These are phyloP conservation scores for Drosophila lini DNA, from an alignment of 1,140 invertebrate genomes.

Conservation along the genomic window DNA sequence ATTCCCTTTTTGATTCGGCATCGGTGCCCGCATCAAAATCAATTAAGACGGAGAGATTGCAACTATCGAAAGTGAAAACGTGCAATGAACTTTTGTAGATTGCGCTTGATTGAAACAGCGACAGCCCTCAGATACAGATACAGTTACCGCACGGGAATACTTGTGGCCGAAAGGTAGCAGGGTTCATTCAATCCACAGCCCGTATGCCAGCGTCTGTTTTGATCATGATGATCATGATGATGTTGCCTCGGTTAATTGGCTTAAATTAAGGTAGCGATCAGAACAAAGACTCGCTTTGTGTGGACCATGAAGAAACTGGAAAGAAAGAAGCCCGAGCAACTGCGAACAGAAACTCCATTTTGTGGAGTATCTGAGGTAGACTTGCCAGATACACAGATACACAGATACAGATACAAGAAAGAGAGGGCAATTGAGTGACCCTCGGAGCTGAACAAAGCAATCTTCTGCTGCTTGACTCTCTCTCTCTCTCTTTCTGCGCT, in stretches of 20 bases:
- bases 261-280: conserved; percentile 84
- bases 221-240: background rate
- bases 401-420: conserved; percentile 59
- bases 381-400: conserved; percentile 6
- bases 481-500: conserved; percentile 37
- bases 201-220: conserved; percentile 31
- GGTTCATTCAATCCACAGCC: conserved; percentile 41
- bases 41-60: conserved; percentile 58
- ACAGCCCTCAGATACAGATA: conserved; percentile 39
- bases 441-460: conserved; percentile 74
- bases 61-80: conserved; percentile 76
- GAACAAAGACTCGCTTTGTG: conserved; percentile 65
- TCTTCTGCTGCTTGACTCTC: conserved; percentile 55
- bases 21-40: conserved; percentile 60
- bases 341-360: conserved; percentile 67
- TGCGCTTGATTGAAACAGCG: conserved; percentile 56
- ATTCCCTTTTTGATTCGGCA: conserved; percentile 33
- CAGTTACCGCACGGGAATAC: conserved; percentile 1
- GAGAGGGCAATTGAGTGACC: conserved; percentile 74
- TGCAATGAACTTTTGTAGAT: conserved; percentile 74
- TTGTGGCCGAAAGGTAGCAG: conserved; percentile 35
- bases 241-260: conserved; percentile 82
- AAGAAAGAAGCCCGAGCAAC: background rate
- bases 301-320: conserved; percentile 6
- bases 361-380: conserved; percentile 47